These are phyloP conservation scores for Xenus cinereus DNA, from an alignment of 2,113 vertebrate species.

Conservation along the genomic window DNA sequence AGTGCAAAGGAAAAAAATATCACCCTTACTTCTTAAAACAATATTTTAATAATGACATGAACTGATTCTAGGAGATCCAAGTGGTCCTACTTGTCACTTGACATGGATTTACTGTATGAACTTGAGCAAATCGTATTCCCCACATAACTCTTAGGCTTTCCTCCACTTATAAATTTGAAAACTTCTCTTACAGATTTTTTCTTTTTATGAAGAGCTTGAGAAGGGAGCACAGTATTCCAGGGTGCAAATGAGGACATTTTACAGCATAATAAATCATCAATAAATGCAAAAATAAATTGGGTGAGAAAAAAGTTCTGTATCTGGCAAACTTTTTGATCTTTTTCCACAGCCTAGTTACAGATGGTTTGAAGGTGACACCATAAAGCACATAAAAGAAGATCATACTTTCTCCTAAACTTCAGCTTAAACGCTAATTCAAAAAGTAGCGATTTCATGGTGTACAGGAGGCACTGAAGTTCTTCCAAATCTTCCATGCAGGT, in stretches of 20 bases:
- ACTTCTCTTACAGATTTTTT: not conserved
- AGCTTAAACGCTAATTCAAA: not conserved
- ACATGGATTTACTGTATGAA: not conserved
- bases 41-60: not conserved
- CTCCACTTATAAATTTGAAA: not conserved
- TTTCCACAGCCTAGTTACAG: not conserved
- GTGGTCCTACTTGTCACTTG: not conserved
- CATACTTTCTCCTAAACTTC: not conserved
- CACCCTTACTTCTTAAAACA: not conserved
- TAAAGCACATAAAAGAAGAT: not conserved
- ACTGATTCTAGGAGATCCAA: not conserved
- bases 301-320: not conserved
- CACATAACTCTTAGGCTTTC: not conserved
- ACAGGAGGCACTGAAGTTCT: not conserved
- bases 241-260: not conserved
- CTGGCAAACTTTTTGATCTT: not conserved
- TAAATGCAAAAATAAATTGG: not conserved
- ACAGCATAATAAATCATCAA: slow-evolving; percentile 23
- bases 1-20: not conserved
- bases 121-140: not conserved
- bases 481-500: not conserved
- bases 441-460: not conserved
- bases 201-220: not conserved
- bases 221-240: not conserved
- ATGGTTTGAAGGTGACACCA: slow-evolving; percentile 23